Conservation (phyloP, 1,140 invertebrate genomes). For the Hyles vespertilio region DNA sequence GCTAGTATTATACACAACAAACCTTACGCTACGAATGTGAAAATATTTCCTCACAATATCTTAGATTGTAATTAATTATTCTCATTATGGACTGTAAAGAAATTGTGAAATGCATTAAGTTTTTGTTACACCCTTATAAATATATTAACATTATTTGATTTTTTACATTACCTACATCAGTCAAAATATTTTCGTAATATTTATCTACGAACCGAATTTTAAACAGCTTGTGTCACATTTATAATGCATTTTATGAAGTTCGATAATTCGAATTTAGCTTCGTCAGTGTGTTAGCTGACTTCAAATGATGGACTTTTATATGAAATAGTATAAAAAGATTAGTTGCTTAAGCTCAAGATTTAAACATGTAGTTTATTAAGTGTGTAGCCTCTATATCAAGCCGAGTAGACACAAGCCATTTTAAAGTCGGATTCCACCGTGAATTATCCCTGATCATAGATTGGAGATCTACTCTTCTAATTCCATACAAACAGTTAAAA, state of each 20-base stretch:
- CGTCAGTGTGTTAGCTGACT: no score
- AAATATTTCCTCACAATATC: conserved; percentile 70
- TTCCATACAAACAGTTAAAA: conserved; percentile 24
- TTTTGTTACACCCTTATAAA: conserved; percentile 69
- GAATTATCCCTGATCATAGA: conserved; percentile 8
- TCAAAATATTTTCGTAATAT: conserved; percentile 69
- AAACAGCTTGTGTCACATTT: conserved; percentile 16
- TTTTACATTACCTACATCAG: conserved; percentile 65
- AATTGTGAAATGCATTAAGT: conserved; percentile 73
- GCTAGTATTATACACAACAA: conserved; percentile 70
- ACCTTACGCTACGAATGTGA: conserved; percentile 71
- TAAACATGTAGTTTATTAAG: no score
- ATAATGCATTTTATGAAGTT: no score
- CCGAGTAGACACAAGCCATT: conserved; percentile 11
- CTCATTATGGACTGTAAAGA: conserved; percentile 67
- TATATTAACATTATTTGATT: conserved; percentile 66
- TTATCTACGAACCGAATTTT: conserved; percentile 42
- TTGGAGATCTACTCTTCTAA: conserved; percentile 9
- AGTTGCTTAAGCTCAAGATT: no score
- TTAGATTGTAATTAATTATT: conserved; percentile 59
- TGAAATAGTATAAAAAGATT: no score
- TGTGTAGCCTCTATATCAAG: no score
- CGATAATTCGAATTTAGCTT: no score
- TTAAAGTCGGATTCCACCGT: conserved; percentile 14
- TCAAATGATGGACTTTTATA: no score